These are phyloP conservation scores for Neosilurus hyrtlii DNA, from an alignment of 2,797 vertebrate species.

Conservation along the genomic window DNA sequence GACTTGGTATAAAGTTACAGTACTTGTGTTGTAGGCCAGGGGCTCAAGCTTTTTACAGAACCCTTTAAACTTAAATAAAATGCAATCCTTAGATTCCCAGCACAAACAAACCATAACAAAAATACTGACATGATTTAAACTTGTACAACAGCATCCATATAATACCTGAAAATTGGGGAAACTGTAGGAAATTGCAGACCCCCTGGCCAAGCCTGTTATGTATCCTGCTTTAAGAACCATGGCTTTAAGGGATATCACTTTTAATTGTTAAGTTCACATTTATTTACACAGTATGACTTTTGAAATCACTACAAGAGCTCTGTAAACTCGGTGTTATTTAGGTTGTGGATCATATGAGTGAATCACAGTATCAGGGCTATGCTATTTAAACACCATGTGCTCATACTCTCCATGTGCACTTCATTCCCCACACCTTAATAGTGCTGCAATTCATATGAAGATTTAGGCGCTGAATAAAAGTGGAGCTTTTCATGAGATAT, in stretches of 20 bases:
- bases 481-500: too few species aligned
- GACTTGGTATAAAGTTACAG: slow-evolving; percentile 45
- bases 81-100: too few species aligned
- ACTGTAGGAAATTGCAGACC: neutral
- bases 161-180: too few species aligned
- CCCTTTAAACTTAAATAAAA: neutral
- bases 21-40: neutral
- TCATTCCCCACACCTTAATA: neutral
- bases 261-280: slow-evolving; percentile 1
- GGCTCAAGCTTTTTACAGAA: neutral
- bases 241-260: neutral
- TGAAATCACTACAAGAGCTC: neutral
- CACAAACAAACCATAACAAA: neutral
- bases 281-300: neutral
- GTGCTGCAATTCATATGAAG: too few species aligned
- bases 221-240: neutral
- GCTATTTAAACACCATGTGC: neutral
- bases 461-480: too few species aligned
- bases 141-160: neutral
- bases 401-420: neutral
- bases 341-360: neutral
- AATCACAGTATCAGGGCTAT: neutral
- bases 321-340: neutral
- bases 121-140: neutral
- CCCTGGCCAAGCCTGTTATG: neutral